phyloP scores from a whole-genome alignment of 2,888 invertebrate species.

The Cepaea hortensis region DNA sequence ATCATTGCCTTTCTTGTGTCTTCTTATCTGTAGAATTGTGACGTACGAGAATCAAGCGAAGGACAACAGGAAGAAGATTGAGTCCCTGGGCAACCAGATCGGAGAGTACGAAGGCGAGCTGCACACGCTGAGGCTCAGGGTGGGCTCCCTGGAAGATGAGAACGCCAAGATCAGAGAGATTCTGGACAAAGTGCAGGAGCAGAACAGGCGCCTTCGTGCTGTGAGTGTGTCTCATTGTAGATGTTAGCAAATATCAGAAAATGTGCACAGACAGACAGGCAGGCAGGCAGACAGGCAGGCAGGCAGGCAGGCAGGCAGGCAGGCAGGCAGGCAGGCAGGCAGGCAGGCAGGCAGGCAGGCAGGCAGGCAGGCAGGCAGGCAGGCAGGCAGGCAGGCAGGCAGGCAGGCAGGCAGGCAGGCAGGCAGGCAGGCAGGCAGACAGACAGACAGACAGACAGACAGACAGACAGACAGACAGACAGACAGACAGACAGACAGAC shows the following conservation, averaged over 20 bases:
- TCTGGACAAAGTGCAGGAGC: constrained; percentile 54
- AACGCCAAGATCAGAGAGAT: constrained; percentile 54
- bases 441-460: too few species aligned
- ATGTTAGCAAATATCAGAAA: too few species aligned
- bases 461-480: too few species aligned
- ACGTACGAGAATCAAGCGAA: constrained; percentile 52
- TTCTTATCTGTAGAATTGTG: constrained; percentile 46
- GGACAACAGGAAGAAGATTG: constrained; percentile 57
- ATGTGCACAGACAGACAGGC: too few species aligned
- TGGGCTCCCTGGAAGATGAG: constrained; percentile 60
- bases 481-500: too few species aligned
- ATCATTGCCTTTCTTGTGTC: background rate
- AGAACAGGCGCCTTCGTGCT: constrained; percentile 57
- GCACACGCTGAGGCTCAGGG: constrained; percentile 56
- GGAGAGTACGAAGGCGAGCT: constrained; percentile 64
- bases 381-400: rapidly evolving
- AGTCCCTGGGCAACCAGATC: constrained; percentile 58
- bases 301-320: too few species aligned
- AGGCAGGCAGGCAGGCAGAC: too few species aligned
- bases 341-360: too few species aligned
- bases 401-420: too few species aligned
- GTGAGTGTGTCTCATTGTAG: constrained; percentile 53
- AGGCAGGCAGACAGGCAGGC: too few species aligned
- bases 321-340: too few species aligned
- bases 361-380: too few species aligned